A percentile compares a stretch with the other conserved stretches of the same genome.
Conservation (phyloP, 2,113 vertebrate species). For the Carettochelys insculpta region DNA sequence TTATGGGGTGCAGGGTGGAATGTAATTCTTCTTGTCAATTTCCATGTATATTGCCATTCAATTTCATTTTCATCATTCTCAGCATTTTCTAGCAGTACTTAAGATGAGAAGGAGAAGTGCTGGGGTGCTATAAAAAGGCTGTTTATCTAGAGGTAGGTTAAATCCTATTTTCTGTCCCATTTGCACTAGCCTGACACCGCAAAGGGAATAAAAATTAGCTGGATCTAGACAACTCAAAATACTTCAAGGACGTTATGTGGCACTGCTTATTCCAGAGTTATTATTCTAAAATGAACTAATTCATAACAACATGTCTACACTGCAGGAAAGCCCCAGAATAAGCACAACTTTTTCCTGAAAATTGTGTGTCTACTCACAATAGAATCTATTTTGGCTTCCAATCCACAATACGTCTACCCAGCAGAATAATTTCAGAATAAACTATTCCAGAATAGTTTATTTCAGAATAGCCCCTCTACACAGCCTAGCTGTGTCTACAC, state of each 20-base stretch:
- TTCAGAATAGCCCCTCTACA: too few species aligned
- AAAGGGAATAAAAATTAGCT: fast-evolving
- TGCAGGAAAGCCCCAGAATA: too few species aligned
- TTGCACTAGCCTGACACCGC: fast-evolving
- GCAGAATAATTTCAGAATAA: too few species aligned
- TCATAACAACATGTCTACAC: too few species aligned
- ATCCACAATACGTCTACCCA: background rate
- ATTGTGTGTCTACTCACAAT: too few species aligned
- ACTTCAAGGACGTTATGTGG: background rate
- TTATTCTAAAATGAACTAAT: too few species aligned
- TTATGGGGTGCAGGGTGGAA: too few species aligned
- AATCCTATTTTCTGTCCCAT: background rate
- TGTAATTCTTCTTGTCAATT: background rate
- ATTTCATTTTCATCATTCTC: background rate
- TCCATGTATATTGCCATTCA: background rate
- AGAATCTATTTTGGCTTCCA: too few species aligned
- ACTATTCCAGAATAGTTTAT: too few species aligned
- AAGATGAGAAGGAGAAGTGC: background rate
- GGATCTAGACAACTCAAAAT: fast-evolving
- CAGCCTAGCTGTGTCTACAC: too few species aligned
- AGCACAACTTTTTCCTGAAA: too few species aligned
- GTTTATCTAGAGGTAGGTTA: background rate
- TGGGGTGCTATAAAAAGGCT: background rate
- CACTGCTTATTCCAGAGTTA: too few species aligned
- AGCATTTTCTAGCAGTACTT: background rate